Conservation (phyloP, 2,888 invertebrate genomes). For the Dioctria linearis region DNA sequence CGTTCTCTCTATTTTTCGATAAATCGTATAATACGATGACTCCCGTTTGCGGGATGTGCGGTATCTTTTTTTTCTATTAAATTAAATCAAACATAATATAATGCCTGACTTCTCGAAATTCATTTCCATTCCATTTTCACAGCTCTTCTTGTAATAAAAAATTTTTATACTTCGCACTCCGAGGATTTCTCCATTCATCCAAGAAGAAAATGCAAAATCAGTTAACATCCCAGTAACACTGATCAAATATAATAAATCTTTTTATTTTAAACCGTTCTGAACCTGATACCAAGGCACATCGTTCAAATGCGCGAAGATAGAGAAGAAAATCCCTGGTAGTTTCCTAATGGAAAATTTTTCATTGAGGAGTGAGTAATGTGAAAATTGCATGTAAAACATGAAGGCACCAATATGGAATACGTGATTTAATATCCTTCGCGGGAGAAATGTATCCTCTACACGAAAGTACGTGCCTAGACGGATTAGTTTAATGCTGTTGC, state of each 20-base stretch:
- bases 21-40: too few relatives aligned
- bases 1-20: too few relatives aligned
- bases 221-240: conserved; percentile 9
- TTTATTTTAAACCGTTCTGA: conserved; percentile 34
- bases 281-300: conserved; percentile 6
- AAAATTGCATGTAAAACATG: conserved; percentile 52
- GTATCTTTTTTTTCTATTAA: too few relatives aligned
- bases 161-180: too few relatives aligned
- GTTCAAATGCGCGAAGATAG: conserved; percentile 6
- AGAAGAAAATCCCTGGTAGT: conserved; percentile 38
- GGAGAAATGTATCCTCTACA: conserved; percentile 24
- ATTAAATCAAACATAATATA: too few relatives aligned
- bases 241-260: conserved; percentile 41
- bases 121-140: too few relatives aligned
- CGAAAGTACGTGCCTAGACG: conserved; percentile 31
- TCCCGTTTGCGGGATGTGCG: too few relatives aligned
- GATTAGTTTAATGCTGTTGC: conserved; percentile 27
- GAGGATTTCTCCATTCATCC: too few relatives aligned
- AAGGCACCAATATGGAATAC: conserved; percentile 45
- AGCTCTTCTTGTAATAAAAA: too few relatives aligned
- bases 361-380: conserved; percentile 33
- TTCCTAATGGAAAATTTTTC: conserved; percentile 47
- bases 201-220: not conserved
- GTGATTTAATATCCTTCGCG: conserved; percentile 46
- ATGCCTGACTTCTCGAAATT: too few relatives aligned